Evolutionary conservation across 2,888 invertebrate species (phyloP), one percentile per base, ranked within the genome.

Genomic region (Pecten maximus): DNA sequence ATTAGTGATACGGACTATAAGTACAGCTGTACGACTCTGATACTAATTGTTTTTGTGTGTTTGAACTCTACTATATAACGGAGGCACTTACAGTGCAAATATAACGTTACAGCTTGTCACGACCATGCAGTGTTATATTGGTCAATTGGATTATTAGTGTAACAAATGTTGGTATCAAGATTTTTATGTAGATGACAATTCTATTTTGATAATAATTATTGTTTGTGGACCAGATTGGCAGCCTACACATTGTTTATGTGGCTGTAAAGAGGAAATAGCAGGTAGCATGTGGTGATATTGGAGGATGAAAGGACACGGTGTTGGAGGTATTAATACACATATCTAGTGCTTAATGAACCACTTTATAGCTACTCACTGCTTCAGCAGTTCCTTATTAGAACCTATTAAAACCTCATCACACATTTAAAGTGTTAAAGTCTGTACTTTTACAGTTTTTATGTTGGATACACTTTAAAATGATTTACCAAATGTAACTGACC

Each of bases 331-430:
- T 74, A 74, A 35, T 74, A 35, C 28, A 35, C 35, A 74, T 74
- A 74, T 74, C 35, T 35, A 74, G 35, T 74, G 35, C 74, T 74
- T 74, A 74, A 74, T 74, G 74, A 74, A 74, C 74, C 35, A 35
- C 74, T 74, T 74, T 74, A 74, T 74, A 35, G 74, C 74, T 54
- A n/a, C 54, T 19, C 54, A 23, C 19, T 23, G n/a, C 54, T 35
- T 35, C 28, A 74, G 10, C 35, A 74, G 74, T 16, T 74, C 74
- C 23, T 74, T 74, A 74, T 74, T 74, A 74, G 74, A 74, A 12
- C 35, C 74, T 74, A 74, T 74, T 74, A 74, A 74, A 74, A 74
- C 35, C 74, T 74, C 74, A 35, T 74, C 74, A 74, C n/a, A 74
- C 35, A 74, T 8, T 74, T 28, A 74, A 35, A 1, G 35, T 74